A percentile compares a stretch with the other conserved stretches of the same genome.
Evolutionary conservation across 2,888 invertebrate genomes (phyloP).

Genomic region (Pyrocoelia pectoralis): DNA sequence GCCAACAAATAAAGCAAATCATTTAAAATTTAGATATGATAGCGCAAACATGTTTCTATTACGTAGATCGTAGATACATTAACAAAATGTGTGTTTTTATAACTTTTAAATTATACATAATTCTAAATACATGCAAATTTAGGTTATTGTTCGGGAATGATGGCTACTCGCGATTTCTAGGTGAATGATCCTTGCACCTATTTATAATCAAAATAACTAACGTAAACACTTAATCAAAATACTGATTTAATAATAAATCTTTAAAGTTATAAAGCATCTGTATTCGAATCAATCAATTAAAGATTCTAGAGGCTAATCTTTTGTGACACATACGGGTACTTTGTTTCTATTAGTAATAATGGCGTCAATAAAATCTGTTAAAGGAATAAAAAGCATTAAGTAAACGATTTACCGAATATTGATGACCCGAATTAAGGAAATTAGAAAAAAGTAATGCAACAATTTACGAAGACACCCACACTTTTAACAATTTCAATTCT

Average conservation of each 20-base stretch:
- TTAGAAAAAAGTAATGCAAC: constrained; percentile 14
- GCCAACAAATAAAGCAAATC: no score
- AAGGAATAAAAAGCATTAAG: constrained; percentile 12
- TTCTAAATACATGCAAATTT: no score
- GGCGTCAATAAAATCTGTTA: constrained; percentile 21
- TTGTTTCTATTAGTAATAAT: constrained; percentile 30
- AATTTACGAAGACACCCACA: constrained; percentile 26
- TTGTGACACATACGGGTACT: constrained; percentile 32
- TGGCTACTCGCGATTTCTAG: no score
- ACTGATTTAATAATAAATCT: background rate
- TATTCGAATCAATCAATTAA: constrained; percentile 22
- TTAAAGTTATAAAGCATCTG: background rate
- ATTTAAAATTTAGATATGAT: no score
- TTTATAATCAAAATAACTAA: no score
- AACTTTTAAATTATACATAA: no score
- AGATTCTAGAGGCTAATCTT: constrained; percentile 13
- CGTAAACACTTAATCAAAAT: no score
- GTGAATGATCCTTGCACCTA: no score
- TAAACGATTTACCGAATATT: constrained; percentile 9
- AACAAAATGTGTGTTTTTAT: no score
- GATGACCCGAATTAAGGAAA: constrained; percentile 16
- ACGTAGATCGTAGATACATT: no score
- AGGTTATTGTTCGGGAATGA: no score
- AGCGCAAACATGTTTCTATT: no score
- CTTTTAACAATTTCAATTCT: constrained; percentile 37